Evolutionary conservation across 1,140 invertebrate species (phyloP).

Genomic region (Drosophila melanogaster): DNA sequence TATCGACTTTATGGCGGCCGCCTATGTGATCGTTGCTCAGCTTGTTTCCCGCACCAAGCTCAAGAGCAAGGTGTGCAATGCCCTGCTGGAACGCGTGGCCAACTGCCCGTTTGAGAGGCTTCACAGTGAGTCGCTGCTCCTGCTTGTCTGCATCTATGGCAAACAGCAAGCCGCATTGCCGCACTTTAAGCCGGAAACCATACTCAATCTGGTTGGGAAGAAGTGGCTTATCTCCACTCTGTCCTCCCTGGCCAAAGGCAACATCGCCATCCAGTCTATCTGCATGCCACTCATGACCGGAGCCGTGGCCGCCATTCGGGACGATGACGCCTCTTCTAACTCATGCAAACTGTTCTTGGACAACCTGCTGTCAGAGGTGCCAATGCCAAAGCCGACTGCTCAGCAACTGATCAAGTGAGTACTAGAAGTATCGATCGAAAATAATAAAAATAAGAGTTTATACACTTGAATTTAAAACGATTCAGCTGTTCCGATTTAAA

Average conservation of each 20-base stretch:
- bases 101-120: slow-evolving; percentile 67
- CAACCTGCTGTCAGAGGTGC: slow-evolving; percentile 57
- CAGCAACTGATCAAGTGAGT: slow-evolving; percentile 85
- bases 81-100: slow-evolving; percentile 67
- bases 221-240: slow-evolving; percentile 65
- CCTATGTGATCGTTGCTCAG: slow-evolving; percentile 90
- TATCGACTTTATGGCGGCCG: slow-evolving; percentile 89
- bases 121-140: slow-evolving; percentile 83
- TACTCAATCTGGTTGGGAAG: slow-evolving; percentile 66
- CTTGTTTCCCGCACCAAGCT: slow-evolving; percentile 88
- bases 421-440: not conserved
- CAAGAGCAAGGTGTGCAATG: slow-evolving; percentile 87
- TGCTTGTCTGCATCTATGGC: slow-evolving; percentile 88
- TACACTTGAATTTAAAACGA: too few species aligned
- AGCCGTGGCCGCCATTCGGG: slow-evolving; percentile 55
- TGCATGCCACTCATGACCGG: slow-evolving; percentile 63
- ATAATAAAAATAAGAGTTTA: too few species aligned
- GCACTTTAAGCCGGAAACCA: slow-evolving; percentile 71
- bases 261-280: slow-evolving; percentile 64
- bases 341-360: slow-evolving; percentile 64
- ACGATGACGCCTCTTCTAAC: slow-evolving; percentile 12
- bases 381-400: slow-evolving; percentile 55
- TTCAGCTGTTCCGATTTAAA: too few species aligned
- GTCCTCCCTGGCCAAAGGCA: slow-evolving; percentile 53
- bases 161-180: slow-evolving; percentile 84